Base-by-base conservation (phyloP, 2,888 invertebrate species). In the Luperina nickerlii region DNA sequence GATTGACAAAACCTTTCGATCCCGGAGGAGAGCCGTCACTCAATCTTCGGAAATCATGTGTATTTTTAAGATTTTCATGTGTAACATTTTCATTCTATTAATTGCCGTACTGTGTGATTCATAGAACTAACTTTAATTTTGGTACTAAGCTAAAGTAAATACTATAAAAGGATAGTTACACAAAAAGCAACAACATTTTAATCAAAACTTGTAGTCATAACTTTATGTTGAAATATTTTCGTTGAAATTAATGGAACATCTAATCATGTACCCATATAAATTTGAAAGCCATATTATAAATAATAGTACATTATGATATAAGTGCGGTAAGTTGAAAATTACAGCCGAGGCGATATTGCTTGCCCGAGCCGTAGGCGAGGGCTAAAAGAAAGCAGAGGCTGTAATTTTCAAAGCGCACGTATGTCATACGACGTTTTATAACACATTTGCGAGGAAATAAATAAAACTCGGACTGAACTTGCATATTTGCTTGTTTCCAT, bases 1-100 rank as follows among this genome's bases (percentile, higher is more conserved):
- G 76, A 65, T 75, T 70, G 45, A 82, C 76, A 74, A 75, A 82
- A 74, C 63, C 76, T 4, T 69, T 76, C 66, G 11, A 74, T 83
- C 80, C 72, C 78, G 7, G 15, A 57, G 79, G 83, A 73, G 45
- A 6, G 15, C 38, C 48, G 48, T 32, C 63, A 60, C 27, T 73
- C 63, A 71, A 84, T 68, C 13, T 65, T 27, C 62, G 32, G 27
- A 70, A 85, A 76, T 78, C 42, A 73, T 24, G 18, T 70, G 13
- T 67, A 69, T 68, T 71, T 63, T 27, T 45, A 3, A n/a, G 5
- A 20, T 32, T 62, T 72, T 67, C 48, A 6, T 66, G 27, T 13
- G 67, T 7, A 78, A n/a, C 9, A 66, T 57, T 15, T 32, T 51
- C 18, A 24, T 60, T 2, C 0, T 48, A 24, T 27, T 79, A 24